Conservation (phyloP, 2,113 vertebrate species). For the Tachysurus fulvidraco region DNA sequence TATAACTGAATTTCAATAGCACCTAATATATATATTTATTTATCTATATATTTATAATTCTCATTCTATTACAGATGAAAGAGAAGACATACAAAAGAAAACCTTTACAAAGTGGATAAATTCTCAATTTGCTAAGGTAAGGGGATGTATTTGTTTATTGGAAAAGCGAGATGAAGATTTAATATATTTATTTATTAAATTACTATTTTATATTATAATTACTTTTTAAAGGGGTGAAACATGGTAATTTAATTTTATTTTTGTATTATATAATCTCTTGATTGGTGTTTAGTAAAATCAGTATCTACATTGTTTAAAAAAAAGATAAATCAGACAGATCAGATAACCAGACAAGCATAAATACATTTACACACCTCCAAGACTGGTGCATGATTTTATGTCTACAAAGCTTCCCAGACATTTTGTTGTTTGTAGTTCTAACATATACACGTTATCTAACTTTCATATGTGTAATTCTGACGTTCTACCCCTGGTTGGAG, state of each 20-base stretch:
- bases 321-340: background rate
- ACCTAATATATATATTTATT: conserved; percentile 13
- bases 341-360: background rate
- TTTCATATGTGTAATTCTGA: background rate
- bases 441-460: background rate
- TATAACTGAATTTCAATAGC: background rate
- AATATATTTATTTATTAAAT: background rate
- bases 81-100: conserved; percentile 99
- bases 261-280: background rate
- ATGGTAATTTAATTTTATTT: background rate
- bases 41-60: too few species aligned
- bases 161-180: too few species aligned
- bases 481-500: too few species aligned
- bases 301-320: background rate
- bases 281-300: background rate
- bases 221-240: background rate
- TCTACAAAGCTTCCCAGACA: background rate
- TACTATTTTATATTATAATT: background rate
- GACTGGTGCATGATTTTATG: background rate
- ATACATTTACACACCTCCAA: background rate
- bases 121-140: conserved; percentile 94
- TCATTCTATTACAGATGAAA: conserved; percentile 84
- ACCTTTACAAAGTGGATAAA: conserved; percentile 99
- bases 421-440: background rate
- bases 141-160: conserved; percentile 35